phyloP scores from a whole-genome alignment of 2,113 vertebrate genomes.

The Baryphthengus martii region DNA sequence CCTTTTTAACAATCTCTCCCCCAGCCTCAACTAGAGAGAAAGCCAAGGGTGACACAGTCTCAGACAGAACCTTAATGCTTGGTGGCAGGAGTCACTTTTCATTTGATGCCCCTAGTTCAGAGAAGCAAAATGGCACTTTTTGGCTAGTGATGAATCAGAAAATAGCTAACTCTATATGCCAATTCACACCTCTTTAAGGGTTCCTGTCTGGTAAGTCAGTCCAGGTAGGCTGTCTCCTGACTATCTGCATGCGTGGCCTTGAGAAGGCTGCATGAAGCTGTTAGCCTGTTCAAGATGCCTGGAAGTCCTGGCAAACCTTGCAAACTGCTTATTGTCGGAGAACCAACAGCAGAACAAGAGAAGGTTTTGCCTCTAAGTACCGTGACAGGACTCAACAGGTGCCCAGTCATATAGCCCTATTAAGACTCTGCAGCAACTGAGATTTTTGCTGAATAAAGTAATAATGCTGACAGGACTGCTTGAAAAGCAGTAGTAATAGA shows the following conservation, averaged over 20 bases:
- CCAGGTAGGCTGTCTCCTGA: background rate
- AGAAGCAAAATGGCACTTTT: background rate
- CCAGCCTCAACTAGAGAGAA: background rate
- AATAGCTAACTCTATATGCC: background rate
- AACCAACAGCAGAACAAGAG: background rate
- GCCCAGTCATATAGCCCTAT: background rate
- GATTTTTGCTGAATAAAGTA: background rate
- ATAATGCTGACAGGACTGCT: background rate
- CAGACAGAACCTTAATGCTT: conserved; percentile 31
- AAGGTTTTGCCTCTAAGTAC: background rate
- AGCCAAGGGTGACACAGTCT: conserved; percentile 35
- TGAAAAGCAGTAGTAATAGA: background rate
- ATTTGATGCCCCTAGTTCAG: conserved; percentile 15
- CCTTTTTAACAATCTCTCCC: conserved; percentile 36
- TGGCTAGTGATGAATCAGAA: background rate
- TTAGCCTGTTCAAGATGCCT: background rate
- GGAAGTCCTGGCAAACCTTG: background rate
- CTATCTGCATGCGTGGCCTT: background rate
- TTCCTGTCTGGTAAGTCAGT: background rate
- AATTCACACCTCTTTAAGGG: conserved; percentile 22
- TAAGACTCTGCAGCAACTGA: background rate
- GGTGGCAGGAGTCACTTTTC: conserved; percentile 62
- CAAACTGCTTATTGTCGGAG: background rate
- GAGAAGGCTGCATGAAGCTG: background rate
- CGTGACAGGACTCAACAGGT: background rate